phyloP scores from a whole-genome alignment of 2,797 vertebrate species.

The Parambassis ranga region DNA sequence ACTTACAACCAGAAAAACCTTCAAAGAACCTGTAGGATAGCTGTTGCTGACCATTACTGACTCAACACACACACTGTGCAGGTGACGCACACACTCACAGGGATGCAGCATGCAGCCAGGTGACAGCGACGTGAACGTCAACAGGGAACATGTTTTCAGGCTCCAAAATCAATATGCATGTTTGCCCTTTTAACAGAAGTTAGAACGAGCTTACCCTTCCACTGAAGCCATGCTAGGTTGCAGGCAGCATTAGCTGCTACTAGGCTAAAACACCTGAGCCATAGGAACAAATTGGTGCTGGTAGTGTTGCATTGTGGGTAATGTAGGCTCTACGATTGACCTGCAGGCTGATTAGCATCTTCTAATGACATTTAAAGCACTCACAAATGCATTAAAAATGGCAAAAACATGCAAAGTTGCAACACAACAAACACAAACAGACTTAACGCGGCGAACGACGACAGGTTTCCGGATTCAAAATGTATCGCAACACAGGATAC shows the following conservation, averaged over 20 bases:
- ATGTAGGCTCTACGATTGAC: not conserved
- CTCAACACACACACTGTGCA: not conserved
- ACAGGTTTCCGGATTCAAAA: conserved; percentile 56
- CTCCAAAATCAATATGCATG: too few relatives aligned
- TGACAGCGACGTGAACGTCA: not conserved
- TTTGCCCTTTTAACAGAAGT: too few relatives aligned
- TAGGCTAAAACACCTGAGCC: not conserved
- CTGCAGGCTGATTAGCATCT: not conserved
- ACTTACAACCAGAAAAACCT: too few relatives aligned
- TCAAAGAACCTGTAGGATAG: not conserved
- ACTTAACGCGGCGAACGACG: conserved; percentile 8
- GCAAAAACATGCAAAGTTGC: conserved; percentile 29
- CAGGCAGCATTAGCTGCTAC: too few relatives aligned
- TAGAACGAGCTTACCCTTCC: too few relatives aligned
- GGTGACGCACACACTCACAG: conserved; percentile 14
- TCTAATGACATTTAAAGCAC: not conserved
- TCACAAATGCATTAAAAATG: not conserved
- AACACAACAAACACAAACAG: conserved; percentile 27
- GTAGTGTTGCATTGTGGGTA: not conserved
- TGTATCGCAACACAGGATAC: conserved; percentile 63
- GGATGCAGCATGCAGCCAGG: conserved; percentile 28
- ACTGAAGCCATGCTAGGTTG: too few relatives aligned
- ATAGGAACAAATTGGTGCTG: not conserved
- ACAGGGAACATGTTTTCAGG: too few relatives aligned
- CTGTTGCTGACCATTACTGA: conserved; percentile 37